Conservation (phyloP, 2,888 invertebrate genomes). For the Trimorus sp. region DNA sequence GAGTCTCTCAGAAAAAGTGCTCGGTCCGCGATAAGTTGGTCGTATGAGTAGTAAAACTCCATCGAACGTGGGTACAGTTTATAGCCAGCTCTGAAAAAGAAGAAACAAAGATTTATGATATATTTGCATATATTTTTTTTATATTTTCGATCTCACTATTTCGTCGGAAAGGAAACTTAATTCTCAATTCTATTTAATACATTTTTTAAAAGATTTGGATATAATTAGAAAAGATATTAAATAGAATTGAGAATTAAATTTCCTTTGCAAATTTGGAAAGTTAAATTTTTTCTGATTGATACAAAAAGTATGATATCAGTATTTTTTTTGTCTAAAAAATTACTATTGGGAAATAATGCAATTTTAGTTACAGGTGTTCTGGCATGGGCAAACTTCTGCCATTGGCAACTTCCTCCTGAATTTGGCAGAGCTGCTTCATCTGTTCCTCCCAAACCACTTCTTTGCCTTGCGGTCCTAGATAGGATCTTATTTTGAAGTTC, state of each 20-base stretch:
- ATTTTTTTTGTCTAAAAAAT: too few relatives aligned
- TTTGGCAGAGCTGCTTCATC: conserved; percentile 74
- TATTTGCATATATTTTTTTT: too few relatives aligned
- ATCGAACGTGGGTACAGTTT: conserved; percentile 81
- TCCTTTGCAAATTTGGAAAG: too few relatives aligned
- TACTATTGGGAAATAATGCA: too few relatives aligned
- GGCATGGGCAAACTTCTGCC: conserved; percentile 80
- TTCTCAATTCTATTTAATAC: too few relatives aligned
- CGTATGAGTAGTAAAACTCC: conserved; percentile 82
- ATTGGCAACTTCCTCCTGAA: conserved; percentile 79
- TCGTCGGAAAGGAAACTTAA: too few relatives aligned
- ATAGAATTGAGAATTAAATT: too few relatives aligned
- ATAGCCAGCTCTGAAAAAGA: conserved; percentile 81
- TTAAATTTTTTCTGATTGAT: too few relatives aligned
- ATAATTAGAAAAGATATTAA: too few relatives aligned
- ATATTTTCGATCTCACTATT: too few relatives aligned
- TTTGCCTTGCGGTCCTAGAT: conserved; percentile 81
- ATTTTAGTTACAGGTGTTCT: conserved; percentile 80
- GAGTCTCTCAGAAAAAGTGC: conserved; percentile 77
- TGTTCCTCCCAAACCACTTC: conserved; percentile 81
- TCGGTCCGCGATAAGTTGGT: conserved; percentile 81
- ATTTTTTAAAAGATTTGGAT: too few relatives aligned
- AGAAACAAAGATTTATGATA: conserved; percentile 26
- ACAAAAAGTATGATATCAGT: too few relatives aligned
- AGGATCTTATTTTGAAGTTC: conserved; percentile 81